Conservation (phyloP, 2,113 vertebrate genomes). For the Anseranas semipalmata region DNA sequence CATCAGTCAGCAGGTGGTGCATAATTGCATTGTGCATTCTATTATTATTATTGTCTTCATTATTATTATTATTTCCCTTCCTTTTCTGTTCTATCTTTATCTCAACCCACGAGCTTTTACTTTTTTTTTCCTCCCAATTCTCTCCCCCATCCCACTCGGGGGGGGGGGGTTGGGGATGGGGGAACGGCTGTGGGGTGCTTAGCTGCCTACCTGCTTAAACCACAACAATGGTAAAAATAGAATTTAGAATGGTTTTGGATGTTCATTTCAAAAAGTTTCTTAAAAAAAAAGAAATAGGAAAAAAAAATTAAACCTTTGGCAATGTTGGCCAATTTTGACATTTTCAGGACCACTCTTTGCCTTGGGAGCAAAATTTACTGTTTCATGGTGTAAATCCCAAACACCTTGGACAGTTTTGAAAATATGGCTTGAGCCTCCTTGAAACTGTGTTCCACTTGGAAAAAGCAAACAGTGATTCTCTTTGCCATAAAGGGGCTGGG, state of each 20-base stretch:
- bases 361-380: neutral
- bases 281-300: neutral
- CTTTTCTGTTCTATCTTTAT: too few species aligned
- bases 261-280: neutral
- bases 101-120: too few species aligned
- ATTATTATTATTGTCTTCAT: too few species aligned
- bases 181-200: too few species aligned
- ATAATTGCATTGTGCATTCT: too few species aligned
- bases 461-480: neutral
- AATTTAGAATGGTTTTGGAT: neutral
- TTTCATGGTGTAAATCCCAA: neutral
- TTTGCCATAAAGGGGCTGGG: rapidly evolving
- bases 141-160: too few species aligned
- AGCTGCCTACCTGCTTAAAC: too few species aligned
- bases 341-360: neutral
- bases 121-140: too few species aligned
- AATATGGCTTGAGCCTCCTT: neutral
- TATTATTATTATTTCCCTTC: too few species aligned
- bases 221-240: neutral
- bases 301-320: neutral
- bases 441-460: neutral
- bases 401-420: neutral
- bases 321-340: neutral
- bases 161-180: too few species aligned
- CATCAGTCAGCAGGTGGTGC: too few species aligned